Percentiles rank a stretch among this genome's conserved stretches.
Evolutionary conservation across 2,113 vertebrate species (phyloP).

Genomic region (Tricholaema leucomelas): DNA sequence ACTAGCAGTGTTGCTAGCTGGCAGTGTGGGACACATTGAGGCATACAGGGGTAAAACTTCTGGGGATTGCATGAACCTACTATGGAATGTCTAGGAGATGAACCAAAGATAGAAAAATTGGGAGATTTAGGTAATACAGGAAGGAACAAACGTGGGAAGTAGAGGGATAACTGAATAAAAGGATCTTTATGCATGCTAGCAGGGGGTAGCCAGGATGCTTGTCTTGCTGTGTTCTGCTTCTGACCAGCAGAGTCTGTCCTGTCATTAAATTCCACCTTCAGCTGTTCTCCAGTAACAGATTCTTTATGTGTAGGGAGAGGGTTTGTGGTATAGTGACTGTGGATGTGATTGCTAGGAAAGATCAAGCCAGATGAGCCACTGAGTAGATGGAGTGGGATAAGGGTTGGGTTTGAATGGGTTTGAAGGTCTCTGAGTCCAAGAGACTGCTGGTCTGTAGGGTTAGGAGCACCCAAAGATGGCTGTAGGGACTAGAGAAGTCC

Average conservation of each 20-base stretch:
- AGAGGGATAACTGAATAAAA: not conserved
- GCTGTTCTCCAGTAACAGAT: not conserved
- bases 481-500: not conserved
- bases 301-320: not conserved
- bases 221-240: not conserved
- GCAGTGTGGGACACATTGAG: rapidly evolving
- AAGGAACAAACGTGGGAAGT: not conserved
- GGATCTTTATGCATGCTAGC: not conserved
- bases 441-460: not conserved
- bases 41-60: not conserved
- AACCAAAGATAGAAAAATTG: not conserved
- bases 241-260: not conserved
- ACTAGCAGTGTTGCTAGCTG: not conserved
- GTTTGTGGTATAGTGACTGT: not conserved
- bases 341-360: not conserved
- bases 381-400: not conserved
- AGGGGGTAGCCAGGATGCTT: not conserved
- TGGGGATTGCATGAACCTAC: not conserved
- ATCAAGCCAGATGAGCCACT: not conserved
- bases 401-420: not conserved
- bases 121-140: not conserved
- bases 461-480: not conserved
- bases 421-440: not conserved
- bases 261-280: not conserved
- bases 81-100: not conserved